These are phyloP conservation scores for Bombus turneri DNA, from an alignment of 1,140 invertebrate species.

Conservation along the genomic window DNA sequence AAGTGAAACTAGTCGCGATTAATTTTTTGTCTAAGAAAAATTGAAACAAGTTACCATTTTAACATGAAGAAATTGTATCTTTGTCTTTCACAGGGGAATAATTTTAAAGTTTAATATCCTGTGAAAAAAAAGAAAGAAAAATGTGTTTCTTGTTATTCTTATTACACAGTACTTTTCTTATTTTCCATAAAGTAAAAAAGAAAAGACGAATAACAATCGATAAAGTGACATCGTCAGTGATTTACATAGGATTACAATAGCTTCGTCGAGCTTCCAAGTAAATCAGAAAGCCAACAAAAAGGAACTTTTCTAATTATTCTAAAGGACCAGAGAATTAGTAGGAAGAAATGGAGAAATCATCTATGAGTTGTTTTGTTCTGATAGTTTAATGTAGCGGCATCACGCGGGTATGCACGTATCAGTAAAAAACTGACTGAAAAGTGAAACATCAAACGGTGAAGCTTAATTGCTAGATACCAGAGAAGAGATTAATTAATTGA, in stretches of 20 bases:
- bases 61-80: accelerated
- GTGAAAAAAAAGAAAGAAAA: not conserved
- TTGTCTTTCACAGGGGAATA: not conserved
- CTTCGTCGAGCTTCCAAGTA: no score
- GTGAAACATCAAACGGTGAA: not conserved
- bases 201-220: no score
- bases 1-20: not conserved
- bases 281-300: no score
- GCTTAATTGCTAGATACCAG: not conserved
- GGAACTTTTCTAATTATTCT: no score
- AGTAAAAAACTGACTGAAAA: not conserved
- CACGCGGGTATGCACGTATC: no score
- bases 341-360: no score
- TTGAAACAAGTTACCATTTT: not conserved
- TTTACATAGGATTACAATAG: no score
- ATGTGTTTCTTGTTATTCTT: not conserved
- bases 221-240: no score
- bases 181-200: no score
- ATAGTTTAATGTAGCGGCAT: not conserved
- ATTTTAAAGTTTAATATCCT: not conserved
- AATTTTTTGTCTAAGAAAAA: not conserved
- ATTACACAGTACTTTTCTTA: no score
- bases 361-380: no score
- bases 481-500: slow-evolving; percentile 20
- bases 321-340: no score